Evolutionary conservation across 2,888 invertebrate species (phyloP).

Genomic region (Pyrochroa serraticornis): DNA sequence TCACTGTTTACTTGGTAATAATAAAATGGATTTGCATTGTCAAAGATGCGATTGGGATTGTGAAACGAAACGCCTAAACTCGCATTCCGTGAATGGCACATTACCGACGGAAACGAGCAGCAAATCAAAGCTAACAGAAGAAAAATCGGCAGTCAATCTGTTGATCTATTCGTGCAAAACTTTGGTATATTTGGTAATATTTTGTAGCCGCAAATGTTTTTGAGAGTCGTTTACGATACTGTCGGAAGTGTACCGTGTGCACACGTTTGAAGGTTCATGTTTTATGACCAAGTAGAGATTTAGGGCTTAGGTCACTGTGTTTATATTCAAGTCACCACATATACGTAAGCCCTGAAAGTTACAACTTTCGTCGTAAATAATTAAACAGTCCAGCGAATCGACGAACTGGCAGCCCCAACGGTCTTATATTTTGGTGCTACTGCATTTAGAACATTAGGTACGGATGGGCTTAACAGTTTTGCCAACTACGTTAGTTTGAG

Average conservation of each 20-base stretch:
- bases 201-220: conserved; percentile 8
- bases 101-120: neutral
- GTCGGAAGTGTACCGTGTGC: neutral
- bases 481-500: no score
- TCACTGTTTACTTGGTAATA: no score
- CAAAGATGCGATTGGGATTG: no score
- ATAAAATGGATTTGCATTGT: no score
- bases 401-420: neutral
- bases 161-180: neutral
- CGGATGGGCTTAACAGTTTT: no score
- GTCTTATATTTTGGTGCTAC: no score
- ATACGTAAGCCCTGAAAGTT: conserved; percentile 10
- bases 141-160: conserved; percentile 8
- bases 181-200: neutral
- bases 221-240: neutral
- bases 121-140: neutral
- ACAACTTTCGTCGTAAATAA: conserved; percentile 27
- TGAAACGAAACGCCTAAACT: no score
- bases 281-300: conserved; percentile 7
- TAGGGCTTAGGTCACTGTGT: conserved; percentile 14
- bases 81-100: neutral
- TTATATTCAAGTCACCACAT: conserved; percentile 18
- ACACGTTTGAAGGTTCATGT: neutral
- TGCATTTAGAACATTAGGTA: no score
- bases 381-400: conserved; percentile 22